Base-by-base conservation (phyloP, 2,888 invertebrate species). In the Sinhomidia bicolor region DNA sequence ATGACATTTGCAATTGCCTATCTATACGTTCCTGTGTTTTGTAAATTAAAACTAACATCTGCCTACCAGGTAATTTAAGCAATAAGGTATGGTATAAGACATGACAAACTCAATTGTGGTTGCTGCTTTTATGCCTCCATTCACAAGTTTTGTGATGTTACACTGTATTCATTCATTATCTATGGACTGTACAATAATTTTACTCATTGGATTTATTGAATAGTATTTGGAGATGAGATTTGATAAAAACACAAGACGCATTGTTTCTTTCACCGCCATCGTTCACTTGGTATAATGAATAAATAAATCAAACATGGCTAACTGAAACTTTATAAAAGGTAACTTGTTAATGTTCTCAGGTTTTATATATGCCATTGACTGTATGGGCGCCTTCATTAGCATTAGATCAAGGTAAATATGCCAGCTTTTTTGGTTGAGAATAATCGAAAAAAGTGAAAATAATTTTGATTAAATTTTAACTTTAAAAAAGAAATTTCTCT, bases 1-100 rank as follows among this genome's bases (percentile, higher is more conserved):
- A 85, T 90, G 89, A 89, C 84, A 0, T 65, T 89, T 57, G 85
- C 90, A 0, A 78, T 97, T 1, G 96, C 97, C 51, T 95, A 95
- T 90, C 94, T 97, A 6, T 98, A 97, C 93, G 94, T 98, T 91
- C 98, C 98, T 0, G 97, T 98, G 14, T 98, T 96, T 93, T 97
- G 96, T 95, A 95, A 96, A 93, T 95, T 98, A 89, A 95, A 97
- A 90, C 93, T 98, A 89, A 98, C 97, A 1, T 97, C 97, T 80
- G 97, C 96, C 92, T 97, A 97, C 93, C 97, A 98, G 95, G 97
- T 97, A 94, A 93, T 94, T 88, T 9, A 32, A 23, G 9, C 1
- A 41, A 6, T 7, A 6, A 60, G 29, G 29, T 68, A 14, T 51
- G 12, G 14, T 68, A 32, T 32, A 41, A 4, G 6, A 41, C 41